phyloP scores from a whole-genome alignment of 2,113 vertebrate species.

The Etheostoma spectabile region DNA sequence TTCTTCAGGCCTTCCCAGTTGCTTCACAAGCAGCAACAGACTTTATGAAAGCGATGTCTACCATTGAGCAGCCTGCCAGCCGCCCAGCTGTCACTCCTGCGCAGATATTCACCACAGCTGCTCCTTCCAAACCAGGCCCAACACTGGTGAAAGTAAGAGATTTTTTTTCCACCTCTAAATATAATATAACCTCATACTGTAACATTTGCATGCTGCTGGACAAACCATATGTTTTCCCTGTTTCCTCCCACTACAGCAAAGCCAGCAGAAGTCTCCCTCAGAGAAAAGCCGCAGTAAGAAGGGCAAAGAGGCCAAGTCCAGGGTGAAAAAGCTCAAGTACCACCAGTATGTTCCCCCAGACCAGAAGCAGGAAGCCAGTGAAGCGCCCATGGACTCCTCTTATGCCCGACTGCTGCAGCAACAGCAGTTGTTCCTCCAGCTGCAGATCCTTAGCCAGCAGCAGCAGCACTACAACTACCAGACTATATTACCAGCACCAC shows the following conservation, averaged over 20 bases:
- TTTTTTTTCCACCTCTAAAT: background rate
- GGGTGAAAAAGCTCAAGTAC: slow-evolving; percentile 97
- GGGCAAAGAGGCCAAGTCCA: slow-evolving; percentile 92
- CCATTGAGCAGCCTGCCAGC: slow-evolving; percentile 71
- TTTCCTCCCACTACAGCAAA: slow-evolving; percentile 86
- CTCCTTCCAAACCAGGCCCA: slow-evolving; percentile 88
- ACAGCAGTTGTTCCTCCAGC: slow-evolving; percentile 96
- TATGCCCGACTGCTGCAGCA: slow-evolving; percentile 97
- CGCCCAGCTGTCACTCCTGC: slow-evolving; percentile 69
- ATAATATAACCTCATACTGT: background rate
- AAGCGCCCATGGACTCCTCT: slow-evolving; percentile 95
- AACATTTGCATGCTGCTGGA: background rate
- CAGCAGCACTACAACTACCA: slow-evolving; percentile 91
- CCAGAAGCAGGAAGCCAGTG: slow-evolving; percentile 93
- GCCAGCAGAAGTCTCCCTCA: slow-evolving; percentile 90
- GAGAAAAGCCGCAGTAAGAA: slow-evolving; percentile 98
- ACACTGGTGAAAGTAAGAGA: slow-evolving; percentile 91
- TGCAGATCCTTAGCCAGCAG: slow-evolving; percentile 98
- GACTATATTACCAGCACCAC: slow-evolving; percentile 76
- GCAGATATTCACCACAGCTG: slow-evolving; percentile 76
- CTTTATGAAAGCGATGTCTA: slow-evolving; percentile 87
- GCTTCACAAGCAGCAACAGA: slow-evolving; percentile 82
- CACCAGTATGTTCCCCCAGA: slow-evolving; percentile 99
- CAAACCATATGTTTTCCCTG: background rate
- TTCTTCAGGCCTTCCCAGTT: slow-evolving; percentile 84